Evolutionary conservation across 1,140 invertebrate genomes (phyloP).

Genomic region (Micrasema longulum): DNA sequence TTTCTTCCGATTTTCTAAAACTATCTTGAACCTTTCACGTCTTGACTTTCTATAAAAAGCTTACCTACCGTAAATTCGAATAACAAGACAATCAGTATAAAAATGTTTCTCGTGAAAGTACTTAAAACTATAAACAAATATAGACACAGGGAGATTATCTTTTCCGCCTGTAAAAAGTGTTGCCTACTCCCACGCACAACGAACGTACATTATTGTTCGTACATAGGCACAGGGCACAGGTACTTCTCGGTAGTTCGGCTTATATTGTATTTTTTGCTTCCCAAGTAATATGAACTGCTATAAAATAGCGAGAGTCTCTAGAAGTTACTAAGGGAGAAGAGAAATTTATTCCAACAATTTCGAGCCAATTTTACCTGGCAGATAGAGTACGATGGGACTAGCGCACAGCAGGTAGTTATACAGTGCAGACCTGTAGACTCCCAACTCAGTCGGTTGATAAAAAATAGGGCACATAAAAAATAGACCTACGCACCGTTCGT

Average conservation of each 20-base stretch:
- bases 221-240: neutral
- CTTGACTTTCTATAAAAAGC: no score
- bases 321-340: constrained; percentile 14
- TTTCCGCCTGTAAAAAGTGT: no score
- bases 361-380: constrained; percentile 24
- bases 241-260: constrained; percentile 1
- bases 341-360: constrained; percentile 31
- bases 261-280: constrained; percentile 13
- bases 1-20: no score
- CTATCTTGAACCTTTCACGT: no score
- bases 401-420: constrained; percentile 8
- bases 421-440: neutral
- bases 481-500: constrained; percentile 10
- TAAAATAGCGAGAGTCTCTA: constrained; percentile 11
- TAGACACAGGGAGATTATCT: no score
- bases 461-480: constrained; percentile 19
- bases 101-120: no score
- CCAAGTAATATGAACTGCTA: neutral
- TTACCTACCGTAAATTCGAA: no score
- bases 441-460: constrained; percentile 6
- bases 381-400: neutral
- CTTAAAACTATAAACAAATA: no score
- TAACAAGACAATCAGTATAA: no score
- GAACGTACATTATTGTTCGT: neutral
- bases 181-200: neutral